These are phyloP conservation scores for Mythimna pallens DNA, from an alignment of 2,888 invertebrate species.

Conservation along the genomic window DNA sequence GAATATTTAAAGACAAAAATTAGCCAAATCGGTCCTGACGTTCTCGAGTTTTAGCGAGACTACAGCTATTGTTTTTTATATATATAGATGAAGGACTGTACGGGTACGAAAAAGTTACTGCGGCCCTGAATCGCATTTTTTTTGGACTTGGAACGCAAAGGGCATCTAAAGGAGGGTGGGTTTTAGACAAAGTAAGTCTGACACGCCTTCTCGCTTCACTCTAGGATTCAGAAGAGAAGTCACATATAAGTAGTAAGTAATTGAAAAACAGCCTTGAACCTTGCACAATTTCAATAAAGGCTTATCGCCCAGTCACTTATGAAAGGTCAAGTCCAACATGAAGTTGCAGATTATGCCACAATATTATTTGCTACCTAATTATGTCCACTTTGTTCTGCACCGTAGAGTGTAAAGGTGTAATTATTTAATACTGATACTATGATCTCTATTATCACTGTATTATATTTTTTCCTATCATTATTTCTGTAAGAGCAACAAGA, in stretches of 20 bases:
- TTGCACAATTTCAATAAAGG: constrained; percentile 5
- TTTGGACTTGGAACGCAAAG: too few relatives aligned
- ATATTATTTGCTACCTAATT: constrained; percentile 27
- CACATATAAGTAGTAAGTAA: background rate
- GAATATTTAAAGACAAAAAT: too few relatives aligned
- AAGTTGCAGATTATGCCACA: constrained; percentile 8
- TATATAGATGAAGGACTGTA: too few relatives aligned
- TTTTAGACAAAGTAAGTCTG: too few relatives aligned
- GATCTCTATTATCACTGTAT: background rate
- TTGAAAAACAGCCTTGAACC: constrained; percentile 1
- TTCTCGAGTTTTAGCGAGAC: too few relatives aligned
- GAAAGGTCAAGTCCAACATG: constrained; percentile 27
- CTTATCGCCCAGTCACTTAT: background rate
- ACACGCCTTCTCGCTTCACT: too few relatives aligned
- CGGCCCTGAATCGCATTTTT: too few relatives aligned
- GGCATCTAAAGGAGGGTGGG: too few relatives aligned
- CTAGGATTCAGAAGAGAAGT: too few relatives aligned
- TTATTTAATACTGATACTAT: constrained; percentile 17
- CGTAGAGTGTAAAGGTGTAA: background rate
- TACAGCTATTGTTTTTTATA: too few relatives aligned
- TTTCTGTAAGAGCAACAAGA: background rate
- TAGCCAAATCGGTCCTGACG: too few relatives aligned
- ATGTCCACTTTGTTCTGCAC: constrained; percentile 5
- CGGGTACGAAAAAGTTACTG: too few relatives aligned
- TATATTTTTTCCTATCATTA: background rate